These are phyloP conservation scores for Accipiter virgatus DNA, from an alignment of 2,113 vertebrate genomes.

Conservation along the genomic window DNA sequence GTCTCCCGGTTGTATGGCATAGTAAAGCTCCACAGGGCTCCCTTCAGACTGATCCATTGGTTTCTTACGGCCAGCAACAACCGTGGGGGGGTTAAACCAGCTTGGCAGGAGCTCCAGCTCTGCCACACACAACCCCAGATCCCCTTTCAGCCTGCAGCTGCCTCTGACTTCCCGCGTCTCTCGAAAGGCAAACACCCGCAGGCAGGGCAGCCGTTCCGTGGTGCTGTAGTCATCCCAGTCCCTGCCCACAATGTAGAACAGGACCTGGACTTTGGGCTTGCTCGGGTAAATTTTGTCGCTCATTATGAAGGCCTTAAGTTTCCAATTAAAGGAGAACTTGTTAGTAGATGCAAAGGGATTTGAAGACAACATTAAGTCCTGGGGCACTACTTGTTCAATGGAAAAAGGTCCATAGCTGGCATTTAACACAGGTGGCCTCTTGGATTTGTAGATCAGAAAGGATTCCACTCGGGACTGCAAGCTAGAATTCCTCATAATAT, in stretches of 20 bases:
- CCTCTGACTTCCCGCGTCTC: constrained; percentile 86
- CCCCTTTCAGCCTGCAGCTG: constrained; percentile 78
- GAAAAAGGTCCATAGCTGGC: constrained; percentile 84
- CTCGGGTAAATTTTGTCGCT: constrained; percentile 78
- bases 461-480: constrained; percentile 87
- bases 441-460: constrained; percentile 83
- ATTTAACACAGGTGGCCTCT: constrained; percentile 77
- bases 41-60: constrained; percentile 67
- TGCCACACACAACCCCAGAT: constrained; percentile 84
- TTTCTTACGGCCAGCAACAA: constrained; percentile 79
- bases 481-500: constrained; percentile 93
- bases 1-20: constrained; percentile 70
- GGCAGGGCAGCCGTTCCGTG: constrained; percentile 80
- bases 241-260: constrained; percentile 86
- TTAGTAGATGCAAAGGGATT: constrained; percentile 71
- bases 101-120: constrained; percentile 74
- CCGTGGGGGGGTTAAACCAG: constrained; percentile 81
- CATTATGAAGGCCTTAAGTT: constrained; percentile 80
- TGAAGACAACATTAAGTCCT: constrained; percentile 77
- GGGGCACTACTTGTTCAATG: constrained; percentile 75
- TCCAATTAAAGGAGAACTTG: constrained; percentile 84
- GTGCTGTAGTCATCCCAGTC: constrained; percentile 78
- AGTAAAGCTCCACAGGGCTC: constrained; percentile 89
- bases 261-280: constrained; percentile 83
- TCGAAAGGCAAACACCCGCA: constrained; percentile 86